Conservation (phyloP, 2,888 invertebrate species). For the Callyntrura guangdongensis region DNA sequence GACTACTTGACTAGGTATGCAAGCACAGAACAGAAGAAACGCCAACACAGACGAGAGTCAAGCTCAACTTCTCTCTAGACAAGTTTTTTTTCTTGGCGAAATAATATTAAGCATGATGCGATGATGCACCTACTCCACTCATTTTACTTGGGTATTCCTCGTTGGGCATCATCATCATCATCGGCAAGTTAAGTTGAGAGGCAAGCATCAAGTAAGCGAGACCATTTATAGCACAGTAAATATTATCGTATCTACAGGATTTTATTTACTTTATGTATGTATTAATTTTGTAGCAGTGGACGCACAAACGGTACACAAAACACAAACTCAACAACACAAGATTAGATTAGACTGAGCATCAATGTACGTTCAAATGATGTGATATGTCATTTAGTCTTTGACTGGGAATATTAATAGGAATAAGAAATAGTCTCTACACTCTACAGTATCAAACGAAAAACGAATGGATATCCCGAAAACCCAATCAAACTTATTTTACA, state of each 20-base stretch:
- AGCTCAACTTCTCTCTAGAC: constrained; percentile 19
- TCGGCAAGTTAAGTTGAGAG: not conserved
- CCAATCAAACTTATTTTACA: not conserved
- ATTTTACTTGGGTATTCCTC: constrained; percentile 15
- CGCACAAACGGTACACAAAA: not conserved
- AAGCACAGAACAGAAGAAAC: not conserved
- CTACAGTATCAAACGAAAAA: constrained; percentile 26
- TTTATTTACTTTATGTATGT: not conserved
- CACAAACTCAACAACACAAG: not conserved
- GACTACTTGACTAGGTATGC: not conserved
- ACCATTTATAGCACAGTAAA: not conserved
- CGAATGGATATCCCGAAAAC: constrained; percentile 82
- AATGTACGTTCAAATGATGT: not conserved
- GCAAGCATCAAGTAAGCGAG: not conserved
- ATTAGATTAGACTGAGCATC: not conserved
- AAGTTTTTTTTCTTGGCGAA: constrained; percentile 30
- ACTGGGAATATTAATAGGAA: constrained; percentile 29
- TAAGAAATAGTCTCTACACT: too few relatives aligned
- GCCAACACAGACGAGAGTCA: not conserved
- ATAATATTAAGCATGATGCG: not conserved
- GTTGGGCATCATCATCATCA: not conserved
- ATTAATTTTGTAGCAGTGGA: not conserved
- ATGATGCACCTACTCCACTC: constrained; percentile 6
- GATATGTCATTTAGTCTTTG: not conserved
- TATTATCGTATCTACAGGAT: not conserved